A percentile compares a stretch with the other conserved stretches of the same genome.
These are phyloP conservation scores for Calameuta pallipes DNA, from an alignment of 2,888 invertebrate genomes.

Conservation along the genomic window DNA sequence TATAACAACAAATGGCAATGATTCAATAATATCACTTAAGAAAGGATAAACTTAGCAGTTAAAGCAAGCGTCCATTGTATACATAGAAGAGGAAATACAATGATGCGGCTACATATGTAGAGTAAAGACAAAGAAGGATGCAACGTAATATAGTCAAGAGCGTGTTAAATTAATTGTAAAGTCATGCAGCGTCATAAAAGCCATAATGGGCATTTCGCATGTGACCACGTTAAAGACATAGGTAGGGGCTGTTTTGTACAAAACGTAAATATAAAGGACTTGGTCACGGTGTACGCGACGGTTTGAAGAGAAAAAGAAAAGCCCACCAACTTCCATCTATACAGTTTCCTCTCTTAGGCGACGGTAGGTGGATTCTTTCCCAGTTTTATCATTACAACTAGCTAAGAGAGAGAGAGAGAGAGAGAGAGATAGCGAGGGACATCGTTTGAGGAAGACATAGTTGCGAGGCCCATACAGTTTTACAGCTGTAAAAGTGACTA, in stretches of 20 bases:
- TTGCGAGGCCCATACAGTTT: slow-evolving; percentile 30
- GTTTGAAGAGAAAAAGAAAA: too few relatives aligned
- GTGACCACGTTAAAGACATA: background rate
- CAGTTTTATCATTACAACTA: background rate
- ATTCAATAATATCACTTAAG: background rate
- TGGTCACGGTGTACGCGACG: too few relatives aligned
- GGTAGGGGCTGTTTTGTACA: background rate
- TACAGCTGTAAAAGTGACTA: slow-evolving; percentile 49
- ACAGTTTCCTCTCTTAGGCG: background rate
- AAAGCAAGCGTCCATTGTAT: background rate
- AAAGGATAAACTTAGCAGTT: background rate
- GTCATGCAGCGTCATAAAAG: background rate
- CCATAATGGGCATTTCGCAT: background rate
- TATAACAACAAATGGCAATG: background rate
- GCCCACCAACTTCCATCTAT: background rate
- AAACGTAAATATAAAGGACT: background rate
- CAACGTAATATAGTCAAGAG: background rate
- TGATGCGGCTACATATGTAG: background rate
- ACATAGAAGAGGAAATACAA: background rate
- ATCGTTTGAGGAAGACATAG: too few relatives aligned
- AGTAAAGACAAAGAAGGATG: background rate
- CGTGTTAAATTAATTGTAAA: background rate
- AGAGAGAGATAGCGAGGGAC: too few relatives aligned
- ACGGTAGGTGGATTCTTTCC: background rate
- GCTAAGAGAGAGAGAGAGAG: background rate